These are phyloP conservation scores for Hipparchia semele DNA, from an alignment of 2,888 invertebrate genomes.

Conservation along the genomic window DNA sequence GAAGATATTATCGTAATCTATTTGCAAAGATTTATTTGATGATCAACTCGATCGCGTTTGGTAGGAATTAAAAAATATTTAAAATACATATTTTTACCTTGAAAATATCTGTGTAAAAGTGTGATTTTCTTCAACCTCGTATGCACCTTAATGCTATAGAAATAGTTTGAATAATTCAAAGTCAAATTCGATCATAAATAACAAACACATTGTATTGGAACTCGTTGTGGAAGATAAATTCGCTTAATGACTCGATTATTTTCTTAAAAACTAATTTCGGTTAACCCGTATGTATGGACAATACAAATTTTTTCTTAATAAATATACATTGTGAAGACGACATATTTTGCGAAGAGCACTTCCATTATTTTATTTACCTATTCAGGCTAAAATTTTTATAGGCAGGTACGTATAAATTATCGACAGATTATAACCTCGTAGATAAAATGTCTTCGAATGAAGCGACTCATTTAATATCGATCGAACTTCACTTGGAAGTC, in stretches of 20 bases:
- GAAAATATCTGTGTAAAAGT: conserved; percentile 15
- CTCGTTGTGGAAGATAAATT: conserved; percentile 48
- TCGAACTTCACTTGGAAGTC: too few relatives aligned
- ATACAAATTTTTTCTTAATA: conserved; percentile 46
- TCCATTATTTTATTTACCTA: neutral
- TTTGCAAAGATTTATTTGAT: too few relatives aligned
- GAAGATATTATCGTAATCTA: too few relatives aligned
- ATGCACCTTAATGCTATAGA: conserved; percentile 32
- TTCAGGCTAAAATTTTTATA: neutral
- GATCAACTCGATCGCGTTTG: too few relatives aligned
- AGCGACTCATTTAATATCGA: too few relatives aligned
- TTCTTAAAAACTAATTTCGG: conserved; percentile 52
- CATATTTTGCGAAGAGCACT: conserved; percentile 50
- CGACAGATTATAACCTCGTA: too few relatives aligned
- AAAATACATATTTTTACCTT: neutral
- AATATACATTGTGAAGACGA: conserved; percentile 60
- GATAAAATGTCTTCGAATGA: too few relatives aligned
- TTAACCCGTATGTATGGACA: conserved; percentile 56
- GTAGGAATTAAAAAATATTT: neutral
- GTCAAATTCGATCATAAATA: conserved; percentile 29
- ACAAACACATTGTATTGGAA: conserved; percentile 40
- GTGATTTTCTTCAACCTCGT: conserved; percentile 19
- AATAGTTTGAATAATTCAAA: conserved; percentile 22
- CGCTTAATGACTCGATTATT: conserved; percentile 54
- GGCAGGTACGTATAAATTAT: too few relatives aligned